Evolutionary conservation across 2,888 invertebrate species (phyloP), one percentile per base, ranked within the genome.

Genomic region (Tromatobia lineatoria): DNA sequence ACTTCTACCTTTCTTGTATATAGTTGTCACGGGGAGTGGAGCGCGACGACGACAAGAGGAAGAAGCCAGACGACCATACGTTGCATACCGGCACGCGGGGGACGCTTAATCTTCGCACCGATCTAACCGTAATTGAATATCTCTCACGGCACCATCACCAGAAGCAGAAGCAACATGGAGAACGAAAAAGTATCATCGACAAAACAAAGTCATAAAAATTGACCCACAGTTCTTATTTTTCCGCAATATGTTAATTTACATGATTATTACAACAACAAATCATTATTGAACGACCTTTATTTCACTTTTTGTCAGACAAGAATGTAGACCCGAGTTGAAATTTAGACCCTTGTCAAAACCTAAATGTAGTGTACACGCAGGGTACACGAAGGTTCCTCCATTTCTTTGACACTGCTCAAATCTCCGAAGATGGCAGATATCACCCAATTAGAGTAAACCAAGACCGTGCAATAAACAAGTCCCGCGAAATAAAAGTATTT

Each of bases 51-150:
- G 78, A 64, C 78, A 57, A 52, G 52, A 50, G 75, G 67, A 70
- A 80, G 71, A 57, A 18, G 59, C 64, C 66, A 47, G 77, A 81
- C 69, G 25, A 18, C 59, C n/a, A 23, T 66, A 70, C 70, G 75
- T 50, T 59, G 83, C 83, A 80, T 83, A 80, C 71, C 79, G 71
- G 71, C 73, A 64, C 50, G 59, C 76, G 64, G 61, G 80, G 69
- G 69, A 74, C 71, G 73, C 64, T 84, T 84, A 81, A 92, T 93
- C 91, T 90, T 89, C 85, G 86, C 89, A 87, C 88, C 88, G 89
- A 93, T 93, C 92, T 90, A 80, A 69, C 83, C 86, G 90, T 93
- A 92, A 93, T 93, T 91, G 91, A 91, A 92, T 93, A 92, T 91
- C 91, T 89, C 86, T 76, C 81, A 74, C 78, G 69, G 74, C 69